phyloP scores from a whole-genome alignment of 2,113 vertebrate genomes.

The Channa maculata region DNA sequence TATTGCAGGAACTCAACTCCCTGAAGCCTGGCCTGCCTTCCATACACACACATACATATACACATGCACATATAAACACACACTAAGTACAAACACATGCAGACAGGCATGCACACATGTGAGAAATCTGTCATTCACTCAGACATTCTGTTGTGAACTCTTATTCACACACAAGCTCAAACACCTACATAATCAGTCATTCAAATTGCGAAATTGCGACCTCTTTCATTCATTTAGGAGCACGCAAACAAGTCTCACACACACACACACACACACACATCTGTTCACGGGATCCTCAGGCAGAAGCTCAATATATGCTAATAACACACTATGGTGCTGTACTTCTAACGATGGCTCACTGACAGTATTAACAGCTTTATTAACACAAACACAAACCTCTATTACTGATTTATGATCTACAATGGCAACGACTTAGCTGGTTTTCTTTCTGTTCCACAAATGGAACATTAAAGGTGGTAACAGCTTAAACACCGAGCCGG shows the following conservation, averaged over 20 bases:
- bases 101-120: conserved; percentile 47
- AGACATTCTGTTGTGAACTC: conserved; percentile 17
- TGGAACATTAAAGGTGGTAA: background rate
- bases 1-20: conserved; percentile 49
- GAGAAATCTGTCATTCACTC: conserved; percentile 40
- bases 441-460: too few species aligned
- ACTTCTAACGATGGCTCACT: conserved; percentile 13
- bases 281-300: conserved; percentile 21
- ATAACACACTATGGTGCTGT: conserved; percentile 33
- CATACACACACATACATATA: conserved; percentile 13
- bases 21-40: conserved; percentile 38
- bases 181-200: conserved; percentile 3
- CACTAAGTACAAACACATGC: conserved; percentile 71
- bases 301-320: conserved; percentile 53
- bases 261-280: conserved; percentile 1
- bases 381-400: background rate
- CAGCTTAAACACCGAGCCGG: too few species aligned
- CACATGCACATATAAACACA: conserved; percentile 17
- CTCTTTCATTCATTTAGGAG: conserved; percentile 21
- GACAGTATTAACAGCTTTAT: conserved; percentile 25
- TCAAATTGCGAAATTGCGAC: background rate
- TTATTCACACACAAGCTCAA: conserved; percentile 10
- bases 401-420: too few species aligned
- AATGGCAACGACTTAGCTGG: too few species aligned
- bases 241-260: conserved; percentile 14